These are phyloP conservation scores for Coleophora deauratella DNA, from an alignment of 2,888 invertebrate species.

Conservation along the genomic window DNA sequence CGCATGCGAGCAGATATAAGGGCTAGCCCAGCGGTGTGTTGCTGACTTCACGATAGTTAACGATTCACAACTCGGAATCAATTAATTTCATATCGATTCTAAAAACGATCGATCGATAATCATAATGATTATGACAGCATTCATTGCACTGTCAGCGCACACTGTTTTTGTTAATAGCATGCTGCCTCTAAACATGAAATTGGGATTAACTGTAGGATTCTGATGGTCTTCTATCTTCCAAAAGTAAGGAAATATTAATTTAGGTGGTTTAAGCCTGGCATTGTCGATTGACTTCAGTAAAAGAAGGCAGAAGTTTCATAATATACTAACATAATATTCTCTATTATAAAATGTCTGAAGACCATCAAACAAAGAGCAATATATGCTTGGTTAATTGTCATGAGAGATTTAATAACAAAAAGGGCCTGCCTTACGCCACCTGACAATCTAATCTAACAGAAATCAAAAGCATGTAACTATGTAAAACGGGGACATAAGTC, in stretches of 20 bases:
- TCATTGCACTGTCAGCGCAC: slow-evolving; percentile 59
- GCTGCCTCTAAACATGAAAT: slow-evolving; percentile 54
- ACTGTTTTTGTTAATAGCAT: slow-evolving; percentile 60
- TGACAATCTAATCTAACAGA: slow-evolving; percentile 38
- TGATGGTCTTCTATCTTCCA: slow-evolving; percentile 10
- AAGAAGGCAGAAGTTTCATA: too few species aligned
- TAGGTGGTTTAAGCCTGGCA: too few species aligned
- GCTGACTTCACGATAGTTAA: slow-evolving; percentile 48
- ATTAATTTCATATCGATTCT: too few species aligned
- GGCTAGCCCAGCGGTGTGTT: slow-evolving; percentile 68
- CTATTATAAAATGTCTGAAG: background rate
- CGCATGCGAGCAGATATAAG: slow-evolving; percentile 71
- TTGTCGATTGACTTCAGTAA: too few species aligned
- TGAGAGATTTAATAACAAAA: slow-evolving; percentile 58
- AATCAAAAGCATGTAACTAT: slow-evolving; percentile 24
- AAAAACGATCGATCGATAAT: too few species aligned
- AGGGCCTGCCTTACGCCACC: slow-evolving; percentile 70
- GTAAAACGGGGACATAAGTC: slow-evolving; percentile 37
- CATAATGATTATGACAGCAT: slow-evolving; percentile 40
- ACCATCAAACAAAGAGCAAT: slow-evolving; percentile 38
- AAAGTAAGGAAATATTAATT: too few species aligned
- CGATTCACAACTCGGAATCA: slow-evolving; percentile 22
- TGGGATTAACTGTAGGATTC: slow-evolving; percentile 2
- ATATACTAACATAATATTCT: too few species aligned
- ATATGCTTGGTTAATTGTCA: slow-evolving; percentile 69